Conservation (phyloP, 2,888 invertebrate species). For the Drosophila anceps region DNA sequence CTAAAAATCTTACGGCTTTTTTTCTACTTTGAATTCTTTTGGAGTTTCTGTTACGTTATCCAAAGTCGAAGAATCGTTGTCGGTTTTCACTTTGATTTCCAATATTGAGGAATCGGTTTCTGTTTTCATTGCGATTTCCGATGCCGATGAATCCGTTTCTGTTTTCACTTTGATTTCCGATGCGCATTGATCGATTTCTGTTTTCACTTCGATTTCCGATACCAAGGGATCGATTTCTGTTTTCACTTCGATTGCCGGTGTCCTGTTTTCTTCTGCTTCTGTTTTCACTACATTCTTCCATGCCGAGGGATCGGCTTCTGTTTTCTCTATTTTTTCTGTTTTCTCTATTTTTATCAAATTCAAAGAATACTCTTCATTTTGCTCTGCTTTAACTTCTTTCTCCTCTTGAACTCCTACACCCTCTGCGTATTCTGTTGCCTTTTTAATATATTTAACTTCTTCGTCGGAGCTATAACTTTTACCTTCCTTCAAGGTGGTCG, state of each 20-base stretch:
- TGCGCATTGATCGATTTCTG: too few relatives aligned
- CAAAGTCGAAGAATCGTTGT: background rate
- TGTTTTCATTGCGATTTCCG: background rate
- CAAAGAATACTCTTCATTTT: background rate
- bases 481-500: conserved; percentile 17
- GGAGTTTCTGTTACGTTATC: too few relatives aligned
- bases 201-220: too few relatives aligned
- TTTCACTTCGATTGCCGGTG: background rate
- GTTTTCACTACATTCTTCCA: background rate
- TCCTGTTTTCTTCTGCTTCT: background rate
- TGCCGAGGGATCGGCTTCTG: background rate
- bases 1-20: conserved; percentile 14
- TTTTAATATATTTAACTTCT: background rate
- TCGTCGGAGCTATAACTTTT: background rate
- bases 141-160: background rate
- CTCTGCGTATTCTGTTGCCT: background rate
- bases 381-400: background rate
- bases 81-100: background rate
- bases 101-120: background rate
- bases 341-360: background rate
- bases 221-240: too few relatives aligned
- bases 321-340: background rate
- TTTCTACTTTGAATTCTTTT: background rate
- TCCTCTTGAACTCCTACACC: background rate
- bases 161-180: background rate